phyloP scores from a whole-genome alignment of 2,888 invertebrate species.

The Linnaemya vulpina region DNA sequence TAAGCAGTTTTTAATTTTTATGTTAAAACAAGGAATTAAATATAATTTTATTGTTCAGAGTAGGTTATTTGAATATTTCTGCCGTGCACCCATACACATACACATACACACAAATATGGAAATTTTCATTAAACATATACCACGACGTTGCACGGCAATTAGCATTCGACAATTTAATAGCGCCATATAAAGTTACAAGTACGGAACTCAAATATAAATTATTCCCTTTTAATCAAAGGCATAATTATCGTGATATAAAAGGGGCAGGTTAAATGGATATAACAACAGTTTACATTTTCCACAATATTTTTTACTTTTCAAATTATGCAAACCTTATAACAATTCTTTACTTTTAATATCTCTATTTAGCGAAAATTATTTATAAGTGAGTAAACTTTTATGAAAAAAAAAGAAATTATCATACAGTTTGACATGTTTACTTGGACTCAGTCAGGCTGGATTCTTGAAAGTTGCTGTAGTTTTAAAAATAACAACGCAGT shows the following conservation, averaged over 20 bases:
- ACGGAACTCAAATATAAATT: slow-evolving; percentile 19
- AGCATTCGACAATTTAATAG: slow-evolving; percentile 39
- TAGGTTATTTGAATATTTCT: slow-evolving; percentile 62
- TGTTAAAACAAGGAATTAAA: slow-evolving; percentile 70
- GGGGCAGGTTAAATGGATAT: slow-evolving; percentile 27
- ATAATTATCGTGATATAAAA: slow-evolving; percentile 35
- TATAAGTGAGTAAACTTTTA: slow-evolving; percentile 18
- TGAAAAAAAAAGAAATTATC: neutral
- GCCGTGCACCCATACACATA: slow-evolving; percentile 18
- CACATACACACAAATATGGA: neutral
- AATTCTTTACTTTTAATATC: slow-evolving; percentile 19
- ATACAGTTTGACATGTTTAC: neutral
- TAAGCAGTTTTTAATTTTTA: slow-evolving; percentile 59
- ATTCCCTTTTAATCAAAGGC: slow-evolving; percentile 26
- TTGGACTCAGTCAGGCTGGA: neutral
- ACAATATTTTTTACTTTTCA: slow-evolving; percentile 15
- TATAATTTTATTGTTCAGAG: slow-evolving; percentile 65
- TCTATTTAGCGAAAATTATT: slow-evolving; percentile 35
- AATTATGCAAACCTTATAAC: slow-evolving; percentile 32
- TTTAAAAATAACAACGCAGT: no score
- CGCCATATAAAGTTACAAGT: slow-evolving; percentile 15
- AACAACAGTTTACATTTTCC: slow-evolving; percentile 18
- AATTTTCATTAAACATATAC: slow-evolving; percentile 4
- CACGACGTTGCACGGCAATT: slow-evolving; percentile 39
- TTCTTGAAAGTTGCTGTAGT: neutral